Evolutionary conservation across 1,140 invertebrate species (phyloP), one percentile per base, ranked within the genome.

Genomic region (Leptinotarsa undecemlineata): DNA sequence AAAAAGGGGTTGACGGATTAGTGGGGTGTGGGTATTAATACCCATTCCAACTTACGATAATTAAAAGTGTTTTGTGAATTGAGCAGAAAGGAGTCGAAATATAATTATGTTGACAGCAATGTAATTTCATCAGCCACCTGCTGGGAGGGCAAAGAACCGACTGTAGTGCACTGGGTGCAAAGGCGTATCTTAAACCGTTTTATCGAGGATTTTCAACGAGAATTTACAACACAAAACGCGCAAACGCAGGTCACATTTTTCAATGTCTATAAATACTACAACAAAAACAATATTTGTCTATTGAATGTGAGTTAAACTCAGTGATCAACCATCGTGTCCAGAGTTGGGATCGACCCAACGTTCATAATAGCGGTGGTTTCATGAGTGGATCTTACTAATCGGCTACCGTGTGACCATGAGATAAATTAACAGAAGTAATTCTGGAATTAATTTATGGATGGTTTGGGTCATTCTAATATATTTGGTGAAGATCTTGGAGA

Each of bases 121-220:
- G 74, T 75, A 78, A 70, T 79, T 76, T 79, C 78, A 79, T 79
- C 78, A 73, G 73, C 76, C 78, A 79, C 78, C 78, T 79, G 78
- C 78, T 76, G 78, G 76, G 78, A 68, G 23, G 63, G 67, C 74
- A 61, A 19, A 64, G 63, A 62, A 61, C 3, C 23, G 51, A 15
- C 51, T 15, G 5, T 19, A 19, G n/a, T 57, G 13, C 15, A 57
- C 51, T 57, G 13, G 6, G 51, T 5, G 51, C 51, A 57, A 17
- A 57, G 51, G 51, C 51, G 51, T 57, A n/a, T 17, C 51, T 17
- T 8, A 57, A 57, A 15, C 17, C 1, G 2, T 57, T 57, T 57
- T 1, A 19, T 15, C 4, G 17, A 15, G n/a, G 51, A 19, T 19
- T n/a, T 8, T 57, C 4, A 57, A 57, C n/a, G n/a, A 14, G 17